Evolutionary conservation across 2,113 vertebrate genomes (phyloP).

Genomic region (Passer domesticus): DNA sequence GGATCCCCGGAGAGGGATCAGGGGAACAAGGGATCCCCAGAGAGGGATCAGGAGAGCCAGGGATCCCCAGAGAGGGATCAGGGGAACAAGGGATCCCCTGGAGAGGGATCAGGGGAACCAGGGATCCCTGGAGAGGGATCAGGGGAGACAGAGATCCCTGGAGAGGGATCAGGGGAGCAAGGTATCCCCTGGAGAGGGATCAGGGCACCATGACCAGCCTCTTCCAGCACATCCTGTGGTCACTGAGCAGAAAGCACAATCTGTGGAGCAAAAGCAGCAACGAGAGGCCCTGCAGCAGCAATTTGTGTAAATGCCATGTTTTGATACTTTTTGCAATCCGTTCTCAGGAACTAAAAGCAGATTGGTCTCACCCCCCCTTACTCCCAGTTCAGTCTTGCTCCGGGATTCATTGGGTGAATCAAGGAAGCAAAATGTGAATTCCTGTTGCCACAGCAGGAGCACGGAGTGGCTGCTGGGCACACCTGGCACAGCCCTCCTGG

Average conservation of each 20-base stretch:
- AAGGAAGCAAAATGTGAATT: neutral
- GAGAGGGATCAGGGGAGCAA: too few species aligned
- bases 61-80: too few species aligned
- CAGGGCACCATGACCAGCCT: neutral
- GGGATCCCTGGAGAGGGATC: neutral
- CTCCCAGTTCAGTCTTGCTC: neutral
- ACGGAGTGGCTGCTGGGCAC: neutral
- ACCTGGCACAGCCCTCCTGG: neutral
- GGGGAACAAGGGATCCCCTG: too few species aligned
- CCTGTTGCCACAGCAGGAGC: neutral
- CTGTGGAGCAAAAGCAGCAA: neutral
- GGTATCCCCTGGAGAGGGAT: too few species aligned
- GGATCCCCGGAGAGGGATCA: neutral
- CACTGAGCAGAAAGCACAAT: neutral
- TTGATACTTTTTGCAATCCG: neutral
- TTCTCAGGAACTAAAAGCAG: neutral
- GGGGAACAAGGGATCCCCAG: too few species aligned
- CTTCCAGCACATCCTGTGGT: neutral
- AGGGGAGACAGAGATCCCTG: too few species aligned
- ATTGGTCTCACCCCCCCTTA: neutral
- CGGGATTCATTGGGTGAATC: neutral
- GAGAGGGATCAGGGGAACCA: neutral
- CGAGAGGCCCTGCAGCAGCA: neutral
- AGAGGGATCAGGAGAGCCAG: too few species aligned
- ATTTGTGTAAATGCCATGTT: neutral